phyloP scores from a whole-genome alignment of 2,797 vertebrate genomes.

The Aphelocoma californica region DNA sequence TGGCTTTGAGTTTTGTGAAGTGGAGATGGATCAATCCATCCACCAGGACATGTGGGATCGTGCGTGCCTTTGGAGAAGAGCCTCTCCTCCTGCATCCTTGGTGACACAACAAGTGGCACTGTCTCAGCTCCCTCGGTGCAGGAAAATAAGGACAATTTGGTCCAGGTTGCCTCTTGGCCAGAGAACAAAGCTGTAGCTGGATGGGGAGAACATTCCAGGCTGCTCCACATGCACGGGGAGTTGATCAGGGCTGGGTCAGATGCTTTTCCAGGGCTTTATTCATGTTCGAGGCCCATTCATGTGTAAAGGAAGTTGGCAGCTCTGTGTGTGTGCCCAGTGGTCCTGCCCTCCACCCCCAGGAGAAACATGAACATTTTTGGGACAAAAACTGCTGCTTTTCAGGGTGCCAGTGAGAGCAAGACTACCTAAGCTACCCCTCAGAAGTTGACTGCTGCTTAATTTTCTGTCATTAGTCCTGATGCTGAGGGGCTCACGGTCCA shows the following conservation, averaged over 20 bases:
- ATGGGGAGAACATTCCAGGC: not conserved
- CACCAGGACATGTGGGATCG: accelerated
- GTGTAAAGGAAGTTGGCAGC: not conserved
- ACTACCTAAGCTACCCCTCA: not conserved
- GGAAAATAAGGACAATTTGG: not conserved
- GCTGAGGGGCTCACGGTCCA: not conserved
- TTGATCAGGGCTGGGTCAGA: not conserved
- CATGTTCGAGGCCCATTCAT: not conserved
- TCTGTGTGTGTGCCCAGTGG: not conserved
- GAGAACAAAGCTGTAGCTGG: not conserved
- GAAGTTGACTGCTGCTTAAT: not conserved
- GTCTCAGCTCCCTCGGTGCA: not conserved
- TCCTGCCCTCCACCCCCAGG: not conserved
- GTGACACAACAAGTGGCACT: not conserved
- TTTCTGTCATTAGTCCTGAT: not conserved
- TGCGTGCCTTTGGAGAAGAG: not conserved
- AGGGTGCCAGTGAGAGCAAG: not conserved
- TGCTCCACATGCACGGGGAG: not conserved
- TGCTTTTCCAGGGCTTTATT: not conserved
- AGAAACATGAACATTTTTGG: not conserved
- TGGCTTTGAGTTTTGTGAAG: not conserved
- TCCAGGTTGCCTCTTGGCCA: not conserved
- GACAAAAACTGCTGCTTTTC: not conserved
- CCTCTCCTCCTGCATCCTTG: not conserved
- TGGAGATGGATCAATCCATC: not conserved